These are phyloP conservation scores for Syngnathus acus DNA, from an alignment of 2,797 vertebrate species.

Conservation along the genomic window DNA sequence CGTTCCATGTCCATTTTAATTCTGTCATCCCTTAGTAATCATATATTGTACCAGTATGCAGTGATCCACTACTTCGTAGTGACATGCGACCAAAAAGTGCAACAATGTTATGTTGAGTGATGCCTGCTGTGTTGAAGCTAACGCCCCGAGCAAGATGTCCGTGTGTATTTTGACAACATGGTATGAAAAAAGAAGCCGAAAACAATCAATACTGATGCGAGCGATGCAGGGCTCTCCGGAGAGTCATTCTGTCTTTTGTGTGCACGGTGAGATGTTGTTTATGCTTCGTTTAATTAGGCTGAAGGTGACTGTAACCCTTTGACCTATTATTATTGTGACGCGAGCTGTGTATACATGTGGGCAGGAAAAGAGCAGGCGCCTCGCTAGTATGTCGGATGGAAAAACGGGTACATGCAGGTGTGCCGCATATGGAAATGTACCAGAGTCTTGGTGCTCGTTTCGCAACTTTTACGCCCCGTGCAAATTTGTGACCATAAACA, in stretches of 20 bases:
- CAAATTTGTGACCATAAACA: slow-evolving; percentile 65
- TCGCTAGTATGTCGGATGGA: slow-evolving; percentile 47
- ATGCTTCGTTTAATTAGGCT: slow-evolving; percentile 30
- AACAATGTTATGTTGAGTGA: not conserved
- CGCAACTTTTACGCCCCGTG: slow-evolving; percentile 37
- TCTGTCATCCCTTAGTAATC: not conserved
- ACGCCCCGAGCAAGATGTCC: not conserved
- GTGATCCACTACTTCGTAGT: not conserved
- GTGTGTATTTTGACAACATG: not conserved
- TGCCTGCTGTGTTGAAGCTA: not conserved
- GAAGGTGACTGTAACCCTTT: slow-evolving; percentile 50
- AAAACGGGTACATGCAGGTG: slow-evolving; percentile 56
- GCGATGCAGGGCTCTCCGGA: slow-evolving; percentile 16
- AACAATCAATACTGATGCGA: slow-evolving; percentile 28
- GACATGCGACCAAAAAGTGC: not conserved
- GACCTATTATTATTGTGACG: slow-evolving; percentile 32
- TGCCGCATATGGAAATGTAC: slow-evolving; percentile 60
- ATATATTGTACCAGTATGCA: not conserved
- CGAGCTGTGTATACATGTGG: slow-evolving; percentile 8
- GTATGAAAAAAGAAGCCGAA: slow-evolving; percentile 11
- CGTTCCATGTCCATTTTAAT: not conserved
- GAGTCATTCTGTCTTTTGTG: slow-evolving; percentile 8
- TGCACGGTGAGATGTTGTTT: slow-evolving; percentile 10
- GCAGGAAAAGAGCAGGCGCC: slow-evolving; percentile 33
- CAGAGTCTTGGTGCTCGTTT: slow-evolving; percentile 32